Percentiles rank a stretch among this genome's conserved stretches.
Conservation (phyloP, 2,797 vertebrate species). For the Melanitta fusca region DNA sequence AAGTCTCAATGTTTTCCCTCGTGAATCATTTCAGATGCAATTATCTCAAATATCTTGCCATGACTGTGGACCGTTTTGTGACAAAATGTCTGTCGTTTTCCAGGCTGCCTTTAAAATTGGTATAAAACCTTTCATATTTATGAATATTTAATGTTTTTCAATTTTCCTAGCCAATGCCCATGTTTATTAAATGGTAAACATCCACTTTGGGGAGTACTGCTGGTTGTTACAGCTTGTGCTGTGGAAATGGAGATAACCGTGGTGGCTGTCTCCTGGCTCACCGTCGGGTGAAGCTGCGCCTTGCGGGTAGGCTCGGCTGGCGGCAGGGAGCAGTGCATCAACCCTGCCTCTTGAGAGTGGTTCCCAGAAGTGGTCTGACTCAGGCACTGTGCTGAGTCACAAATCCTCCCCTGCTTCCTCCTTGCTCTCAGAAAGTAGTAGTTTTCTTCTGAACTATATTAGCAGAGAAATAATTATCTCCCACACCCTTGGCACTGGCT, state of each 20-base stretch:
- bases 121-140: slow-evolving; percentile 2
- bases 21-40: not conserved
- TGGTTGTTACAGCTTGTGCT: not conserved
- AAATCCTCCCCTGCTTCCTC: slow-evolving; percentile 33
- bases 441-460: slow-evolving; percentile 11
- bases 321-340: not conserved
- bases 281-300: not conserved
- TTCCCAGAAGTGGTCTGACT: slow-evolving; percentile 48
- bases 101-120: not conserved
- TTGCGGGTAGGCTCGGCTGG: not conserved
- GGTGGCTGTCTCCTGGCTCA: not conserved
- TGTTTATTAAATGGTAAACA: slow-evolving; percentile 9
- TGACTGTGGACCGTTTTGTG: not conserved
- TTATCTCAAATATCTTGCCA: not conserved
- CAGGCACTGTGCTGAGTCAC: slow-evolving; percentile 50
- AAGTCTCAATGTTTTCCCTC: not conserved
- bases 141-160: slow-evolving; percentile 43
- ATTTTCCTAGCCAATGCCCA: not conserved
- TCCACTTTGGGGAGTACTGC: not conserved
- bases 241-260: not conserved
- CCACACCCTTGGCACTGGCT: not conserved
- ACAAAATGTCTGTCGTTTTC: not conserved
- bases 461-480: slow-evolving; percentile 33
- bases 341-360: not conserved
- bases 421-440: not conserved